Evolutionary conservation across 2,888 invertebrate species (phyloP), one percentile per base, ranked within the genome.

Genomic region (Ichneumoninae sp.): DNA sequence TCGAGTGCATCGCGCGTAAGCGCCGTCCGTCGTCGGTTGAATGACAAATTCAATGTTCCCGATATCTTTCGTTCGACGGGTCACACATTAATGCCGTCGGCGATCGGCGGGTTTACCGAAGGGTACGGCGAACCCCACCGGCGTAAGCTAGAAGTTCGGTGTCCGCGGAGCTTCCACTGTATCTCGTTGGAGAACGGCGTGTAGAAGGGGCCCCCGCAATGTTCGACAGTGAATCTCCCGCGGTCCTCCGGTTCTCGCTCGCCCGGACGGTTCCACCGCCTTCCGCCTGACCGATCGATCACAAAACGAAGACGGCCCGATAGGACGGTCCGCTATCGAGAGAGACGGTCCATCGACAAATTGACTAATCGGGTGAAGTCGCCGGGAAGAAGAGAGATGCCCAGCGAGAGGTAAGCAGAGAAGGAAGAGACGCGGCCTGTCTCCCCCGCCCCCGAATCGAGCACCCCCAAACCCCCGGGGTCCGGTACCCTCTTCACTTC

Each of bases 351-450:
- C 75, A 87, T 85, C 86, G 87, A 87, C 87, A 87, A 87, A 87
- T 87, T 87, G 87, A 86, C 87, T 87, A 87, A 87, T 87, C 87
- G 87, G 86, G 87, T 87, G 85, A 87, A 87, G 87, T 87, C 87
- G 79, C 77, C 82, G 81, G 86, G 85, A 87, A 86, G 81, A 75
- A 84, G 82, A 76, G 82, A 84, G 86, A 87, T 78, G 86, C 80
- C 77, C 78, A 68, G 54, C 72, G 81, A 70, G 80, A 74, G 57
- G 80, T 72, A 77, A 70, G 68, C 76, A 84, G 75, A 52, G 75
- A 78, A 79, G 65, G 75, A 70, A 60, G 75, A 57, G 66, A 22
- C 69, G 26, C 57, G 65, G 36, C 72, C 65, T 47, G 57, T 50
- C 80, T 75, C 47, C 52, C 22, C 80, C 77, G 71, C 71, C 60